Base-by-base conservation (phyloP, 2,113 vertebrate species). In the Callospermophilus lateralis region DNA sequence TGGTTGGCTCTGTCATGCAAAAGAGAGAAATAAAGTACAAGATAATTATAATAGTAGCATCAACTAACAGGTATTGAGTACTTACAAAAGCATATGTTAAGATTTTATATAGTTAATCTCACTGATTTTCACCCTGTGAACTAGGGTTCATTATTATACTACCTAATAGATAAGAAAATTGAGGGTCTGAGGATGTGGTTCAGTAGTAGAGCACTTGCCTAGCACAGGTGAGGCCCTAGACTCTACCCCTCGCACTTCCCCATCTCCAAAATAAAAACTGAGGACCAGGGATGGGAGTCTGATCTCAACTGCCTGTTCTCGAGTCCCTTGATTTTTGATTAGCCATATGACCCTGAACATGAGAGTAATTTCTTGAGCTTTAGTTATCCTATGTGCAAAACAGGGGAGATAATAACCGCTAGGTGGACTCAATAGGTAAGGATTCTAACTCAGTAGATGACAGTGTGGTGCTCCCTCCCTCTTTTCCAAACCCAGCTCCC, bases 91-190 rank as follows among this genome's bases (percentile, higher is more conserved):
- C 19, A 34, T 39, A 55, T 4, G 17, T 28, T 80, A 84, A 77
- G 20, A 90, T 32, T 78, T 86, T 11, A 55, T 9, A 24, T 24
- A 70, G 53, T 77, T 32, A 34, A 73, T n/a, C 79, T 63, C 77
- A 61, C 0, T 13, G 42, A 63, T 9, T 61, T 78, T n/a, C 19
- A 58, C 55, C 19, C 58, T 78, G 67, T 17, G 10, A 87, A 5
- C 61, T 45, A 48, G 34, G 17, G 48, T 63, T 34, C 24, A 22
- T 63, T 22, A 53, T 0, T 84, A 45, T 11, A 32, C 55, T 80
- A 93, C 37, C 89, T 63, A 65, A 81, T 3, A 61, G 63, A n/a
- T 65, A 79, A 95, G 74, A 72, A 89, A 93, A 84, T 39, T 12
- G 70, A 65, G 37, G 19, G 24, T 9, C 80, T 84, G 58, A 61